Conservation (phyloP, 2,888 invertebrate genomes). For the Anthophora plumipes region DNA sequence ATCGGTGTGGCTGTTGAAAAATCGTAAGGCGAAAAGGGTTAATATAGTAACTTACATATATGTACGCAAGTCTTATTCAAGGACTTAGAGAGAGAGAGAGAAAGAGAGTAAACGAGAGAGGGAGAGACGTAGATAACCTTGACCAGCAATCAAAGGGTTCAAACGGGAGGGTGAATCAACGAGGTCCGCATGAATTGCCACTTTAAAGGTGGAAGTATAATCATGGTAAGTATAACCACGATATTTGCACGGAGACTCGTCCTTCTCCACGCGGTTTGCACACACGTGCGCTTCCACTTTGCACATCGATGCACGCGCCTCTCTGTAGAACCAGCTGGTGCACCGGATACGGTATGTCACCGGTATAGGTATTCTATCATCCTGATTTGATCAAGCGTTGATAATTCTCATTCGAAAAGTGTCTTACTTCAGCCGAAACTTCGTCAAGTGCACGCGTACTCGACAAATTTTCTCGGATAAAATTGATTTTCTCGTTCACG, state of each 20-base stretch:
- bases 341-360: slow-evolving; percentile 7
- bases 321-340: slow-evolving; percentile 10
- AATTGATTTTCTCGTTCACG: no score
- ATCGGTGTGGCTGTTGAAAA: no score
- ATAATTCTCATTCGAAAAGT: no score
- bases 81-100: no score
- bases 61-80: slow-evolving; percentile 1
- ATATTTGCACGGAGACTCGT: slow-evolving; percentile 49
- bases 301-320: slow-evolving; percentile 31
- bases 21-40: no score
- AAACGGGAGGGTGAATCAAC: slow-evolving; percentile 54
- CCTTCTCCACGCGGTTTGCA: slow-evolving; percentile 54
- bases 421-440: no score
- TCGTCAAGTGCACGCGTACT: no score
- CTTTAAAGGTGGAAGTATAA: slow-evolving; percentile 51
- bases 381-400: no score
- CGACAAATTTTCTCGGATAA: no score
- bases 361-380: no score
- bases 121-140: slow-evolving; percentile 43
- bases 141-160: slow-evolving; percentile 56
- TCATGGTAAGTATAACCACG: slow-evolving; percentile 34
- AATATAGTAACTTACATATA: neutral
- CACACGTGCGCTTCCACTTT: slow-evolving; percentile 44
- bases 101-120: neutral
- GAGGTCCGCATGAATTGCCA: slow-evolving; percentile 9